phyloP scores from a whole-genome alignment of 2,797 vertebrate species.

The Cheracebus regulus region DNA sequence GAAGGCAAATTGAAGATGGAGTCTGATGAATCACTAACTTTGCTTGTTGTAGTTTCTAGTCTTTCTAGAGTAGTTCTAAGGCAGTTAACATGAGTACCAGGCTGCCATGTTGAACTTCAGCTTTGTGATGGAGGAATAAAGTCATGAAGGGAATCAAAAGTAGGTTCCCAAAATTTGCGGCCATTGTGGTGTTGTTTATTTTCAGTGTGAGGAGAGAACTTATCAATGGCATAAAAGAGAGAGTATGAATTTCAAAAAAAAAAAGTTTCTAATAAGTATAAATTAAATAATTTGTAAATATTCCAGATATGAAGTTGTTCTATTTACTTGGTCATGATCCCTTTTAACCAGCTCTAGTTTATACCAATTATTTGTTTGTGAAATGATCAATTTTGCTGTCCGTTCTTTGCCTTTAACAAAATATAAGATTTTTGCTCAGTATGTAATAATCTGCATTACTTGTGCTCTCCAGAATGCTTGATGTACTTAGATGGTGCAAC shows the following conservation, averaged over 20 bases:
- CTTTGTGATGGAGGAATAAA: constrained; percentile 57
- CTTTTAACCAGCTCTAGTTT: not conserved
- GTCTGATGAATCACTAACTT: not conserved
- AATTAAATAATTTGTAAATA: not conserved
- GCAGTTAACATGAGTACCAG: constrained; percentile 61
- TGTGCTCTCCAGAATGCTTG: not conserved
- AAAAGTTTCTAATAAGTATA: not conserved
- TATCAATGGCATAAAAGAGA: not conserved
- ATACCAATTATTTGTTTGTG: not conserved
- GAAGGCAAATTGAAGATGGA: not conserved
- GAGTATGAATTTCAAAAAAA: not conserved
- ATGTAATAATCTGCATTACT: not conserved
- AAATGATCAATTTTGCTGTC: not conserved
- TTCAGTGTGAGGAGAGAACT: constrained; percentile 36
- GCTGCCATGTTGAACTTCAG: constrained; percentile 57
- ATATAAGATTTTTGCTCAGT: not conserved
- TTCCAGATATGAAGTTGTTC: not conserved
- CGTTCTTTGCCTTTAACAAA: not conserved
- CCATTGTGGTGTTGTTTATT: constrained; percentile 6
- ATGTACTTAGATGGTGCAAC: not conserved
- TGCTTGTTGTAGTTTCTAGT: not conserved
- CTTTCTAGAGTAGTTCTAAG: constrained; percentile 57
- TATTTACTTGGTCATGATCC: not conserved
- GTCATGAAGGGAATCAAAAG: constrained; percentile 57
- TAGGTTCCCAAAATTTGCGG: constrained; percentile 40